Base-by-base conservation (phyloP, 2,113 vertebrate genomes). In the Cyanocitta stelleri region DNA sequence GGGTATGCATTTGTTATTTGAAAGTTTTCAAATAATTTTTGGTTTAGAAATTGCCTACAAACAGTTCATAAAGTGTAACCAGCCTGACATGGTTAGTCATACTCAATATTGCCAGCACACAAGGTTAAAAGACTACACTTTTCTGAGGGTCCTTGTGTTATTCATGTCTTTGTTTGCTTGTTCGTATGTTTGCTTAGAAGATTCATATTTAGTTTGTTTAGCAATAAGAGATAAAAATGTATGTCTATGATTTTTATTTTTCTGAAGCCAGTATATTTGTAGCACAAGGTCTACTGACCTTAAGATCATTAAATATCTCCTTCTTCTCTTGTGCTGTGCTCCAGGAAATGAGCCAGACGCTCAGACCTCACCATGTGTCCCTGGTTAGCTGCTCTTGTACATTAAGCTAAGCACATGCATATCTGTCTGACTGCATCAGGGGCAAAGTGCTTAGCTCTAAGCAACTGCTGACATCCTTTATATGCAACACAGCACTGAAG, bases 381-480 rank as follows among this genome's bases (percentile, higher is more conserved):
- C 68, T 69, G 58, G 16, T 91, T 68, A 89, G 54, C 11, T 77
- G 44, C 27, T 94, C 71, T 39, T 79, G 49, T 66, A 49, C 9
- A 48, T 82, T 35, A 58, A 88, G 59, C 33, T 77, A 51, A 94
- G 83, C 55, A 35, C 55, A 35, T 67, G 85, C 13, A 90, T 85
- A 29, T 80, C 51, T 92, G 83, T 62, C 69, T 90, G 61, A 69
- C 22, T 90, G 83, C 76, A 81, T 88, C 51, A 74, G 39, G 21
- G 39, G 44, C 48, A 84, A 83, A 92, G 52, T 55, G 23, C 24
- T 80, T 55, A 51, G 46, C 86, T 90, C 43, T 59, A 39, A 93
- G 90, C 59, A 59, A 67, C 46, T 51, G n/a, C 71, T 91, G 62
- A 66, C 37, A 54, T 69, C 44, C 20, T 76, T 68, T 69, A 18